Base-by-base conservation (phyloP, 1,140 invertebrate species). In the Tigriopus japonicus region DNA sequence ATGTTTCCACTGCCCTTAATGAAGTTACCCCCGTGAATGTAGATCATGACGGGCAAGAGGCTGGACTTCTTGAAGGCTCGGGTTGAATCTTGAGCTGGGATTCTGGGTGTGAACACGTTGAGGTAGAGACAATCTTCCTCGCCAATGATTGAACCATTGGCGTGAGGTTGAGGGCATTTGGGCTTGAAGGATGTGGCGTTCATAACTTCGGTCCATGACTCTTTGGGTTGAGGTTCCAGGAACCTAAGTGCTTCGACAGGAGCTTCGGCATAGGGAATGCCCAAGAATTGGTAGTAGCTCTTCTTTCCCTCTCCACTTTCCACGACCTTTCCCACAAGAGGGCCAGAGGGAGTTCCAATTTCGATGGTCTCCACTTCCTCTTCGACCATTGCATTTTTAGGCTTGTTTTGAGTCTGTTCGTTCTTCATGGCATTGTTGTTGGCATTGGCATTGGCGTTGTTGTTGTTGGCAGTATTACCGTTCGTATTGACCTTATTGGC, bases 281-380 rank as follows among this genome's bases (percentile, higher is more conserved):
- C 76, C n/a, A 73, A 67, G 64, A 72, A 80, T 7, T 69, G 68
- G 64, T 77, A 64, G 49, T 62, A 67, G 28, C 28, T 35, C 28
- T 35, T 35, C 28, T 3, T 5, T 3, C 3, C 9, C 28, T 35
- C 28, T 35, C 28, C 28, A 35, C 28, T 35, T 35, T 35, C 28
- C 28, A 35, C 28, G 9, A 35, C 9, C 28, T 35, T 35, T 9
- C 28, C 28, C 28, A 35, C 9, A 9, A 35, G 28, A 35, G 28
- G 28, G 3, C 28, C 28, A 3, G 28, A 35, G 28, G 28, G 28
- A 5, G 28, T 35, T 35, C 28, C 28, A 35, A 35, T 35, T 35
- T 35, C 28, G 28, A 35, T 35, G 3, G 28, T 35, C 28, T 35
- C 28, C 28, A 35, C 9, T 35, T 3, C 9, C 28, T 35, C 28